These are phyloP conservation scores for Notospermus geniculatus DNA, from an alignment of 1,140 invertebrate genomes.

Conservation along the genomic window DNA sequence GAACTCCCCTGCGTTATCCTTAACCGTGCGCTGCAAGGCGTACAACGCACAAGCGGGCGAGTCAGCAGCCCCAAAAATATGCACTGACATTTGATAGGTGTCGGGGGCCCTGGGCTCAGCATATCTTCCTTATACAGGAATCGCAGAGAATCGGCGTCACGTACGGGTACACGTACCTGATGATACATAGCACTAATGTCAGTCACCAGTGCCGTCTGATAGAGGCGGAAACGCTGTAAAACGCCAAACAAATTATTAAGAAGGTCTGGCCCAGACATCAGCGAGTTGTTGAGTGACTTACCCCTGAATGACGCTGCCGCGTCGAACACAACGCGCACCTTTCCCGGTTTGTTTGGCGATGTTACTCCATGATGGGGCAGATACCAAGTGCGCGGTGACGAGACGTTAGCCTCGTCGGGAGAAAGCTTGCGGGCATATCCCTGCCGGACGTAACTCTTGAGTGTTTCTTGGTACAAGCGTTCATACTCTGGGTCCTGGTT, in stretches of 20 bases:
- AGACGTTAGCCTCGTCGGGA: too few relatives aligned
- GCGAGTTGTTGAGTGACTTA: slow-evolving; percentile 31
- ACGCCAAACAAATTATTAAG: slow-evolving; percentile 37
- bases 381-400: slow-evolving; percentile 17
- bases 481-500: too few relatives aligned
- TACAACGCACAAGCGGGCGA: slow-evolving; percentile 24
- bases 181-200: slow-evolving; percentile 30
- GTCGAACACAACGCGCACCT: slow-evolving; percentile 30
- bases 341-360: slow-evolving; percentile 24
- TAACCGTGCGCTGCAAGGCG: slow-evolving; percentile 19
- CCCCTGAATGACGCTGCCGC: slow-evolving; percentile 23
- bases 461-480: too few relatives aligned
- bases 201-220: slow-evolving; percentile 25
- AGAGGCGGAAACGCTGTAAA: slow-evolving; percentile 26
- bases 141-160: slow-evolving; percentile 17
- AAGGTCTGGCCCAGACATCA: slow-evolving; percentile 44
- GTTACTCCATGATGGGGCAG: slow-evolving; percentile 27
- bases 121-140: slow-evolving; percentile 23
- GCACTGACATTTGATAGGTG: slow-evolving; percentile 24
- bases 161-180: slow-evolving; percentile 17
- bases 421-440: too few relatives aligned
- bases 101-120: slow-evolving; percentile 8
- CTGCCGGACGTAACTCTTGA: too few relatives aligned
- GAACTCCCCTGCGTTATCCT: slow-evolving; percentile 9
- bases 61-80: slow-evolving; percentile 25